These are phyloP conservation scores for Cladopsammia gracilis DNA, from an alignment of 64 coral and sea anemone genomes.

Conservation along the genomic window DNA sequence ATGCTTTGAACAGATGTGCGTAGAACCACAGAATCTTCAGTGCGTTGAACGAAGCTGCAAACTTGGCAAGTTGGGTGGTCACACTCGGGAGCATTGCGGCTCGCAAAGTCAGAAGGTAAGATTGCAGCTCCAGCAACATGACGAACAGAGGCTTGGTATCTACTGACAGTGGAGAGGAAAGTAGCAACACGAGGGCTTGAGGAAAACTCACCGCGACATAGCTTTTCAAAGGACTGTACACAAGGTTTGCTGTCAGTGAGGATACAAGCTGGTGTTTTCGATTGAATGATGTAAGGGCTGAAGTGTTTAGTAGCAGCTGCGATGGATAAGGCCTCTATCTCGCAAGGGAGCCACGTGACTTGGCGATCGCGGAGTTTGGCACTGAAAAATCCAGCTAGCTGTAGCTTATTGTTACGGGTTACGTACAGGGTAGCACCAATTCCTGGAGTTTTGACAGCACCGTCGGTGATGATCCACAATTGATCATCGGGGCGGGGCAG, in stretches of 20 bases:
- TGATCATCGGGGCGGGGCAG: conserved; percentile 31
- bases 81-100: conserved; percentile 3
- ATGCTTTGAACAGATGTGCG: background rate
- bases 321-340: too few species aligned
- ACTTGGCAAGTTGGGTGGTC: conserved; percentile 9
- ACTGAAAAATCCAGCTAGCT: conserved; percentile 33
- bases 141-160: conserved; percentile 18
- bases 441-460: conserved; percentile 27
- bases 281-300: background rate
- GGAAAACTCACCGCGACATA: background rate
- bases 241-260: background rate
- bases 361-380: conserved; percentile 26
- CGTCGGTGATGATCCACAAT: conserved; percentile 49
- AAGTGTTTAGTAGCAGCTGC: too few species aligned
- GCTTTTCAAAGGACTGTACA: too few species aligned
- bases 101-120: conserved; percentile 8
- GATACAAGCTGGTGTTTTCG: background rate
- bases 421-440: conserved; percentile 52
- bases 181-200: background rate
- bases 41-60: background rate
- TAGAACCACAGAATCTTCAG: conserved; percentile 13
- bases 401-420: conserved; percentile 1
- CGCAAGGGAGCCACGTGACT: conserved; percentile 19
- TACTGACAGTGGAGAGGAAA: conserved; percentile 3
- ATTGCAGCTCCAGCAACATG: conserved; percentile 7